Conservation (phyloP, 1,140 invertebrate species). For the Lepidotrigona ventralis region DNA sequence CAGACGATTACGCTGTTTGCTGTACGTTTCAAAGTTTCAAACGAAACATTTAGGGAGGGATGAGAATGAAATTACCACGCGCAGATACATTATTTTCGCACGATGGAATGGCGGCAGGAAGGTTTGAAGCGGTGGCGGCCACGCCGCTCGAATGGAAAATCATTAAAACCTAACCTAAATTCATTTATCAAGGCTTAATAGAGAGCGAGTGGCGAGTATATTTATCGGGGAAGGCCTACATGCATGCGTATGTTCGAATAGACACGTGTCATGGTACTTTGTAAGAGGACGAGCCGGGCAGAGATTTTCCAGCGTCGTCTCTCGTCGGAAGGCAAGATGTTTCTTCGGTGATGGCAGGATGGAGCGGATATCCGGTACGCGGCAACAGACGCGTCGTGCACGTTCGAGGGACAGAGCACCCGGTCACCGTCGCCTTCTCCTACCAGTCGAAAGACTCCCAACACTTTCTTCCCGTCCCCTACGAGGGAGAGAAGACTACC, state of each 20-base stretch:
- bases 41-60: too few relatives aligned
- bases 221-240: background rate
- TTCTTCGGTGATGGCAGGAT: constrained; percentile 60
- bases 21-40: too few relatives aligned
- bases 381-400: constrained; percentile 56
- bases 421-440: background rate
- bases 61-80: too few relatives aligned
- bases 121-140: background rate
- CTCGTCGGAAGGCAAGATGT: constrained; percentile 55
- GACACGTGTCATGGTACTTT: constrained; percentile 48
- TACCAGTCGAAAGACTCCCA: too few relatives aligned
- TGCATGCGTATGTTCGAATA: background rate
- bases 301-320: constrained; percentile 42
- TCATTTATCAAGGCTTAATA: constrained; percentile 1
- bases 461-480: too few relatives aligned
- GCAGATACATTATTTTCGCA: too few relatives aligned
- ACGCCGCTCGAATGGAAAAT: background rate
- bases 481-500: too few relatives aligned
- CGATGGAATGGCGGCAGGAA: background rate
- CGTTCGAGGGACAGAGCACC: constrained; percentile 26
- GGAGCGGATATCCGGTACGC: constrained; percentile 75
- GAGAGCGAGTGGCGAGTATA: background rate
- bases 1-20: too few relatives aligned
- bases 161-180: background rate
- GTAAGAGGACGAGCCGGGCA: background rate